Evolutionary conservation across 2,797 vertebrate species (phyloP), one percentile per base, ranked within the genome.

Genomic region (Scomberomorus guttatus): DNA sequence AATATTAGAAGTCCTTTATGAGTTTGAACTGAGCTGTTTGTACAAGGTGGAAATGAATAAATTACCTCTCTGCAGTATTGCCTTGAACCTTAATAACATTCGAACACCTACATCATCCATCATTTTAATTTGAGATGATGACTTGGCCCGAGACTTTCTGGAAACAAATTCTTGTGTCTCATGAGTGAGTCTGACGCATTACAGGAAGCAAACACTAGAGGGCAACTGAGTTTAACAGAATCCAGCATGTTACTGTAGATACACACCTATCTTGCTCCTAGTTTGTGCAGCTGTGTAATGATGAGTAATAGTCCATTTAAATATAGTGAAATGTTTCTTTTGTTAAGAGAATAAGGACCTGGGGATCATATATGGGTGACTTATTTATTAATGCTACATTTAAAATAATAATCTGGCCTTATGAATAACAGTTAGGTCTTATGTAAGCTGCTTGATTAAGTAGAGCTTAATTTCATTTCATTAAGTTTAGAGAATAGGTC

Each of bases 171-270:
- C 44, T 20, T n/a, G 9, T 54, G 27, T 55, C 55, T 72, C 15
- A 29, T 4, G 24, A 62, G 64, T 62, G 60, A 59, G 17, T 59
- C 55, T 59, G 55, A 59, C 4, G 66, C 64, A 81, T 62, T 94
- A 56, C 85, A 63, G 4, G 0, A 22, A 46, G 1, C 44, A 2
- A 82, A 80, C 95, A 94, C 92, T 91, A 94, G 94, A 88, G 92
- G 95, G 94, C 83, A 91, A 88, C 88, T 92, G 83, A 87, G 93
- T 77, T 83, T 73, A 86, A 86, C 61, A 81, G 44, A 91, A 83
- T 46, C 56, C 56, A 55, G 58, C 48, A 24, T 29, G 6, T 52
- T 8, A 22, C 39, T 42, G 12, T 61, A 13, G 32, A 20, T 17
- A 3, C 46, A 64, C 29, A 20, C 24, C 44, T 52, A 10, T 51